Percentiles rank a stretch among this genome's conserved stretches.
Conservation (phyloP, 1,140 invertebrate genomes). For the Eufriesea mexicana region DNA sequence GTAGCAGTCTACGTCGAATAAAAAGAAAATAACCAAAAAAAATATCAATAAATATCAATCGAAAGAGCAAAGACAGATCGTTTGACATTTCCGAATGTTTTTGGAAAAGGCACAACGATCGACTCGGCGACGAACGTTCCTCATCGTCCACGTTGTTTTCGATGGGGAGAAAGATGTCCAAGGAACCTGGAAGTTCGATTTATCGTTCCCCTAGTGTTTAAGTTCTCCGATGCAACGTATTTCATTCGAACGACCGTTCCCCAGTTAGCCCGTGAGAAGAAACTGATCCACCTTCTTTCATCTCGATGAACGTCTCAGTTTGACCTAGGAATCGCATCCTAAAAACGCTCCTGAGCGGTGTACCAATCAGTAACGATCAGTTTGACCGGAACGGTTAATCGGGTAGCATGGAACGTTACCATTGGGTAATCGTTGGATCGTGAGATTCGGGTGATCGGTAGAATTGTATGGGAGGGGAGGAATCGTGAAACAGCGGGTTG, state of each 20-base stretch:
- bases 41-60: neutral
- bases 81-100: neutral
- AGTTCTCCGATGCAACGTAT: neutral
- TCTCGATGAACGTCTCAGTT: neutral
- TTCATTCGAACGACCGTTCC: neutral
- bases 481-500: conserved; percentile 52
- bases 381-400: too few species aligned
- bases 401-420: neutral
- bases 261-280: neutral
- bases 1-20: neutral
- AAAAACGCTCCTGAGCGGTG: neutral
- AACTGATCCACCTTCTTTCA: neutral
- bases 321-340: neutral
- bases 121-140: neutral
- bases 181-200: neutral
- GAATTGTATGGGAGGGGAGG: conserved; percentile 35
- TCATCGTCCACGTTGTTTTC: neutral
- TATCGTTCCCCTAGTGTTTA: neutral
- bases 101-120: neutral
- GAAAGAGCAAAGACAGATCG: neutral
- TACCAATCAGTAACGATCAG: neutral
- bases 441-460: conserved; percentile 12
- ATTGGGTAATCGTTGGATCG: neutral
- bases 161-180: neutral
- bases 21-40: too few species aligned